A percentile compares a stretch with the other conserved stretches of the same genome.
Evolutionary conservation across 2,797 vertebrate genomes (phyloP).

Genomic region (Urosaurus nigricauda): DNA sequence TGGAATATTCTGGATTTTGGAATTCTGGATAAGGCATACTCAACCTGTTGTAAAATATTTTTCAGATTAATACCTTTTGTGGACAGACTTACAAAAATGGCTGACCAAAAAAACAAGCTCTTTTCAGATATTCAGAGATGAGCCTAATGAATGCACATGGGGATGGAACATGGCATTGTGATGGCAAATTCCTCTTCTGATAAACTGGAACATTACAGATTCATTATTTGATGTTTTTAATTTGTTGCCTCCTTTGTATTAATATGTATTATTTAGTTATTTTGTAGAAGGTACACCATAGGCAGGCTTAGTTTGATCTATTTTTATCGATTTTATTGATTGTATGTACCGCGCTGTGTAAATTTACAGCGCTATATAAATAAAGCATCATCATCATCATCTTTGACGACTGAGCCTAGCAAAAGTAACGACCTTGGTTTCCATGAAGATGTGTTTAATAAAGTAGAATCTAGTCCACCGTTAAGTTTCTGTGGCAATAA

Average conservation of each 20-base stretch:
- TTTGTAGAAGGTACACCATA: too few species aligned
- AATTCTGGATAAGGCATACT: too few species aligned
- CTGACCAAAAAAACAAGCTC: neutral
- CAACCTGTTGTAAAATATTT: conserved; percentile 5
- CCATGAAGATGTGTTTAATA: neutral
- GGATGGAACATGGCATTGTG: neutral
- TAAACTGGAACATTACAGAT: neutral
- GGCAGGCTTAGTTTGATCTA: too few species aligned
- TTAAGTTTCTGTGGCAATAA: too few species aligned
- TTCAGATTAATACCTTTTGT: neutral
- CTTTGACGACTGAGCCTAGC: neutral
- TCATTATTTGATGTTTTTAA: too few species aligned
- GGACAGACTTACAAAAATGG: neutral
- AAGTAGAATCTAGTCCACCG: neutral
- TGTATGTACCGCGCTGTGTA: too few species aligned
- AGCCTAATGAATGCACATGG: neutral
- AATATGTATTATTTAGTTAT: too few species aligned
- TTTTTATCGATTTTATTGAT: too few species aligned
- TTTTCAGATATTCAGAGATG: neutral
- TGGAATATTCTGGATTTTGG: too few species aligned
- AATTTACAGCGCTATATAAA: too few species aligned
- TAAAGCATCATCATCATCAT: too few species aligned
- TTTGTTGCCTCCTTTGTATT: too few species aligned
- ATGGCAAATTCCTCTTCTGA: neutral
- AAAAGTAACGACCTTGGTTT: neutral